Conservation (phyloP, 2,113 vertebrate species). For the Zosterops borbonicus region DNA sequence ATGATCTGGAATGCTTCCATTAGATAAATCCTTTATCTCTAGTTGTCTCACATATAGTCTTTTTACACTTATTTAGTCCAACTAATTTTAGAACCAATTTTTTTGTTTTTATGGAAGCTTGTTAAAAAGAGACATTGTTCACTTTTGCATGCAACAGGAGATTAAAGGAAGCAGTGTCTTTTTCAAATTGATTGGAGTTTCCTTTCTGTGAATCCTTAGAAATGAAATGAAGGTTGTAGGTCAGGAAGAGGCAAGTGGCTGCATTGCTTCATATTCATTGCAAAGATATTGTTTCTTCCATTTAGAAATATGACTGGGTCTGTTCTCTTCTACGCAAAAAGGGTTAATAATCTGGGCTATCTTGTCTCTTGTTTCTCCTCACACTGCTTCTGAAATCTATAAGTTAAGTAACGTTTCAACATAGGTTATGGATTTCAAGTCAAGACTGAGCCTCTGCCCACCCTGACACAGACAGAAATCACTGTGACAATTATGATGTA, state of each 20-base stretch:
- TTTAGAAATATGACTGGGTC: neutral
- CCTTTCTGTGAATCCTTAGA: neutral
- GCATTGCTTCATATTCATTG: neutral
- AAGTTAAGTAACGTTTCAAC: neutral
- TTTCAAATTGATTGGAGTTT: neutral
- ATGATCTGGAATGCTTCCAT: neutral
- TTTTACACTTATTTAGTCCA: neutral
- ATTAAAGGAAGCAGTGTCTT: neutral
- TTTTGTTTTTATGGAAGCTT: neutral
- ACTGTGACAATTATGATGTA: neutral
- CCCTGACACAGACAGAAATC: neutral
- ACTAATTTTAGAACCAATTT: neutral
- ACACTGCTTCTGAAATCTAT: neutral
- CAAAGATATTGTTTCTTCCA: neutral
- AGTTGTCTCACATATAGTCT: neutral
- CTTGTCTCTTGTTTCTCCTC: neutral
- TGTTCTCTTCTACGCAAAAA: neutral
- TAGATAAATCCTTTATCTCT: neutral
- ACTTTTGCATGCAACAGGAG: neutral
- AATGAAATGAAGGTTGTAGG: neutral
- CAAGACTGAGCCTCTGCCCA: neutral
- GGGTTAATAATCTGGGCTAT: neutral
- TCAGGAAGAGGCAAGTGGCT: neutral
- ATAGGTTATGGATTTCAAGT: neutral
- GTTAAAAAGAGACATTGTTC: neutral